These are phyloP conservation scores for Bombus cullumanus DNA, from an alignment of 1,140 invertebrate species.

Conservation along the genomic window DNA sequence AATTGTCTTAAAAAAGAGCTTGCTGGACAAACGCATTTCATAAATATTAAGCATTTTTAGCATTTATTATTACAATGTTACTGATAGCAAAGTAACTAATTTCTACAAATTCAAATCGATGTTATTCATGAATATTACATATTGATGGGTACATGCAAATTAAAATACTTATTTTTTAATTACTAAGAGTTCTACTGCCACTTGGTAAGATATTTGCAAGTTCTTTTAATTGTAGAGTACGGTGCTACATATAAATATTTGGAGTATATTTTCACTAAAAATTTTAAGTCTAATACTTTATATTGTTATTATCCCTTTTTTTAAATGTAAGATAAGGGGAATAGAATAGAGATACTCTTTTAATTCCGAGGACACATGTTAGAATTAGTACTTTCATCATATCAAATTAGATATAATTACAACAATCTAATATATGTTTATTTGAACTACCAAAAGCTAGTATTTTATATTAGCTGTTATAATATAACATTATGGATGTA, in stretches of 20 bases:
- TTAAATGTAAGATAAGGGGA: neutral
- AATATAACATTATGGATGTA: neutral
- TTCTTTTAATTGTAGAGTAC: neutral
- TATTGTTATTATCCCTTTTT: neutral
- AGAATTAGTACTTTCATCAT: neutral
- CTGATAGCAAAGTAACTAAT: neutral
- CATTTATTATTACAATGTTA: constrained; percentile 2
- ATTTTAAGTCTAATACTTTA: neutral
- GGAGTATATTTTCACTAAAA: neutral
- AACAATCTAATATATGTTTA: neutral
- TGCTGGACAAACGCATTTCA: constrained; percentile 39
- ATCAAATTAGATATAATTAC: constrained; percentile 6
- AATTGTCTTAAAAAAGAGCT: constrained; percentile 28
- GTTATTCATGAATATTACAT: constrained; percentile 1
- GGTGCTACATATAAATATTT: neutral
- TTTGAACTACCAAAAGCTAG: neutral
- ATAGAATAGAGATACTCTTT: neutral
- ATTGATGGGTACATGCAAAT: neutral
- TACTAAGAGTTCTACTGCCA: constrained; percentile 42
- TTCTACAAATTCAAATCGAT: neutral
- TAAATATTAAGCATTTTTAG: neutral
- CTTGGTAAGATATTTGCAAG: constrained; percentile 43
- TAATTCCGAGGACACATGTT: neutral
- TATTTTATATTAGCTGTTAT: neutral
- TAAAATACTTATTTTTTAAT: constrained; percentile 4